Evolutionary conservation across 2,797 vertebrate species (phyloP).

Genomic region (Coracias cyanogaster): DNA sequence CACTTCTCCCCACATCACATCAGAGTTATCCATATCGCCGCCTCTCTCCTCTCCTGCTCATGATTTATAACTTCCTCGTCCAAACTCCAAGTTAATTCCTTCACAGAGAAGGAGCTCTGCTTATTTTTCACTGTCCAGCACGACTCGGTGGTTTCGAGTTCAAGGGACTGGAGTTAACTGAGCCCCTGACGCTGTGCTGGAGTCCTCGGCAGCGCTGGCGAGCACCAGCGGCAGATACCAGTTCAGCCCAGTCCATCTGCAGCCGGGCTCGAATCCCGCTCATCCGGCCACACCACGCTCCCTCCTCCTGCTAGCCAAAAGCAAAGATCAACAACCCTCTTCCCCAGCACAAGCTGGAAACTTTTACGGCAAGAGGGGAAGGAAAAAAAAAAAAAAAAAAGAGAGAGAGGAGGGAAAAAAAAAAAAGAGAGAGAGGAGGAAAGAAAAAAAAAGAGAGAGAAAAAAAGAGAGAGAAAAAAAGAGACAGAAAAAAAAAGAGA

Average conservation of each 20-base stretch:
- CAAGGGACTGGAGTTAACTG: neutral
- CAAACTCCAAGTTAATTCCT: neutral
- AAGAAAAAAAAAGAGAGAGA: no score
- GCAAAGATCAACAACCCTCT: neutral
- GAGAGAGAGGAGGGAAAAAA: neutral
- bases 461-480: no score
- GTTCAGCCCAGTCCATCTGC: neutral
- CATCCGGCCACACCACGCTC: accelerated
- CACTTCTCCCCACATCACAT: neutral
- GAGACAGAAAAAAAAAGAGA: no score
- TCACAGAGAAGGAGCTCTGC: neutral
- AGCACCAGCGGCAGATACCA: neutral
- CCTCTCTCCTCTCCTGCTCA: neutral
- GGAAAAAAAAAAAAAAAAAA: neutral
- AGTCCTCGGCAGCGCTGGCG: neutral
- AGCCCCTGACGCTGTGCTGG: neutral
- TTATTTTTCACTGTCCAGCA: neutral
- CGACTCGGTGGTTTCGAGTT: neutral
- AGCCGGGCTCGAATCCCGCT: neutral
- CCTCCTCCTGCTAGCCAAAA: neutral
- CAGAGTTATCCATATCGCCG: neutral
- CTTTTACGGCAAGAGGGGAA: neutral
- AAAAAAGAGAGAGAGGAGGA: no score
- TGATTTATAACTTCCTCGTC: neutral
- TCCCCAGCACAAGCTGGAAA: neutral